A percentile compares a stretch with the other conserved stretches of the same genome.
Conservation (phyloP, 2,113 vertebrate genomes). For the Hassar affinis region DNA sequence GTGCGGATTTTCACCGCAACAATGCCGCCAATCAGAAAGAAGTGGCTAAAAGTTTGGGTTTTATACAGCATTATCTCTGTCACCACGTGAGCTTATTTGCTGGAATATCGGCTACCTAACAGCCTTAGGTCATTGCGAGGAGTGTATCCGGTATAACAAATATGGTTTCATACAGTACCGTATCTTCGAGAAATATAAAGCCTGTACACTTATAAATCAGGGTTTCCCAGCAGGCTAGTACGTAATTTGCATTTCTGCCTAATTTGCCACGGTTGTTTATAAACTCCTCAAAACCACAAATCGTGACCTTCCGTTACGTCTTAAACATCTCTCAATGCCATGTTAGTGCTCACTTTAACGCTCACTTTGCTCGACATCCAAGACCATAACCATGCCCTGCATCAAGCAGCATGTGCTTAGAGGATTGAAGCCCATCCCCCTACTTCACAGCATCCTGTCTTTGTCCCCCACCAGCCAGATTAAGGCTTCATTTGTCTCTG, state of each 20-base stretch:
- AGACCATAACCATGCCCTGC: neutral
- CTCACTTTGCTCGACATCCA: neutral
- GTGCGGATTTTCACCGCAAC: too few species aligned
- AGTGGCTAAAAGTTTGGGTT: too few species aligned
- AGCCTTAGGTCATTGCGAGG: too few species aligned
- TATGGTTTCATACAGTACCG: too few species aligned
- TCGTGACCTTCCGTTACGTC: too few species aligned
- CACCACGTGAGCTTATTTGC: too few species aligned
- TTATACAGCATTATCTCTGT: too few species aligned
- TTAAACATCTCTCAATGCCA: neutral
- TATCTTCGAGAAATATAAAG: neutral
- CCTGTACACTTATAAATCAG: neutral
- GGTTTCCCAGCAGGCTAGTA: neutral
- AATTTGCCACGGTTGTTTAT: neutral
- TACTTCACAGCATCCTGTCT: constrained; percentile 24
- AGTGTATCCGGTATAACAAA: too few species aligned
- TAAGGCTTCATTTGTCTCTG: constrained; percentile 57
- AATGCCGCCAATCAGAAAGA: too few species aligned
- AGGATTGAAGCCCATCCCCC: neutral
- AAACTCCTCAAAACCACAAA: too few species aligned
- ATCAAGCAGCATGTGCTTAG: constrained; percentile 10
- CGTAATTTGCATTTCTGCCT: neutral
- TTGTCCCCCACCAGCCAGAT: constrained; percentile 58
- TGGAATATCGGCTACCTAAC: too few species aligned
- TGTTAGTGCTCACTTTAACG: neutral